A percentile compares a stretch with the other conserved stretches of the same genome.
Evolutionary conservation across 1,140 invertebrate species (phyloP).

Genomic region (Drosophila subobscura): DNA sequence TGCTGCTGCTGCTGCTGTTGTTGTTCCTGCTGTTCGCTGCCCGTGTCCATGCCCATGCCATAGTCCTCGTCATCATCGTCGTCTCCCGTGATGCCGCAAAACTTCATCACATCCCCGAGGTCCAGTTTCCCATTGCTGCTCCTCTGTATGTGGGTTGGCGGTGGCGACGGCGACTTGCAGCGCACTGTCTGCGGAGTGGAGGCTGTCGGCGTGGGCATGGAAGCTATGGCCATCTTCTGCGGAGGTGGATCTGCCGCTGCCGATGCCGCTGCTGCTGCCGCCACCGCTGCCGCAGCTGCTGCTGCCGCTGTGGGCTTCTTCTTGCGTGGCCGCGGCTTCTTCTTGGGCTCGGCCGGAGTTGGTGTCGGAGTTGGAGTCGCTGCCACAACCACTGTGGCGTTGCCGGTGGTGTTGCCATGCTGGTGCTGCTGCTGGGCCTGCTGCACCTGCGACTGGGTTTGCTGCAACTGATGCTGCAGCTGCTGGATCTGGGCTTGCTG

Average conservation of each 20-base stretch:
- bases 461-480: constrained; percentile 65
- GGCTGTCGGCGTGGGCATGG: constrained; percentile 9
- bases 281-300: constrained; percentile 3
- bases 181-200: constrained; percentile 22
- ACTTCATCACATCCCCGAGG: constrained; percentile 86
- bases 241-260: constrained; percentile 30
- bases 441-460: constrained; percentile 70
- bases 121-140: constrained; percentile 84
- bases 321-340: constrained; percentile 73
- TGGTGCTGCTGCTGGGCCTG: constrained; percentile 66
- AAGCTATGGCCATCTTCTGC: constrained; percentile 35
- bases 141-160: constrained; percentile 69
- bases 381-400: constrained; percentile 1
- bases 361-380: constrained; percentile 14
- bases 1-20: constrained; percentile 18
- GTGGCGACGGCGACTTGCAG: constrained; percentile 68
- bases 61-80: constrained; percentile 80
- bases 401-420: constrained; percentile 3
- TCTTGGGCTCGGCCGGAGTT: constrained; percentile 57
- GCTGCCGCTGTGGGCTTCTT: constrained; percentile 53
- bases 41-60: constrained; percentile 54
- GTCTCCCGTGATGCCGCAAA: constrained; percentile 83
- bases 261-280: constrained; percentile 17
- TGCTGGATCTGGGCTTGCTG: constrained; percentile 73
- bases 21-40: constrained; percentile 4